Evolutionary conservation across 1,140 invertebrate species (phyloP), one percentile per base, ranked within the genome.

Genomic region (Lithobius niger): DNA sequence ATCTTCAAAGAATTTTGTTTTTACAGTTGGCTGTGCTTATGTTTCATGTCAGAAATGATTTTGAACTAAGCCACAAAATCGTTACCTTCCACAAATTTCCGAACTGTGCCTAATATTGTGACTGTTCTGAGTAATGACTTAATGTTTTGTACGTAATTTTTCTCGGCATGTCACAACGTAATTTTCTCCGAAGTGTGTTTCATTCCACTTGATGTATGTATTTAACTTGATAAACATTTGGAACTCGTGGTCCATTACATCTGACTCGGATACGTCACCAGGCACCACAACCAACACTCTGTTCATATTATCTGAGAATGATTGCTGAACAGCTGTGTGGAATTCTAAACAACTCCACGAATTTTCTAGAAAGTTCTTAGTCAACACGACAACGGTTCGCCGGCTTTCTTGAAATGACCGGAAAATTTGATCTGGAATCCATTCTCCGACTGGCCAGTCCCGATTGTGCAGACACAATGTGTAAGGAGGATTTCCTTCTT

Each of bases 261-360:
- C 75, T 2, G 72, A 71, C 0, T 78, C 70, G 0, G 78, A 77
- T 1, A 87, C 27, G 28, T 89, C 85, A 1, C 82, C 84, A 55
- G 84, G 79, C 1, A 93, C 64, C 21, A 94, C 76, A 0, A 94
- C 71, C 43, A 94, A 83, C 0, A 92, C 74, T 24, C 84, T 72
- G 2, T 80, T 77, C 6, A 79, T 71, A 18, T 79, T 78, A 62
- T 89, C 85, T 49, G 75, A 79, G 3, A 90, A 70, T n/a, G 88
- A 84, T 60, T 76, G 71, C 36, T 75, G 77, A 66, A 90, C 84
- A 0, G 89, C 88, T 0, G 82, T 76, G 51, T 80, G 77, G 65
- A 93, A 90, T 69, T 93, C 89, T 69, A 88, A 78, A 62, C 78
- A 78, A 16, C 86, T 84, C 89, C 90, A 95, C 15, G 82, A 76